Conservation (phyloP, 2,797 vertebrate species). For the Martes flavigula region DNA sequence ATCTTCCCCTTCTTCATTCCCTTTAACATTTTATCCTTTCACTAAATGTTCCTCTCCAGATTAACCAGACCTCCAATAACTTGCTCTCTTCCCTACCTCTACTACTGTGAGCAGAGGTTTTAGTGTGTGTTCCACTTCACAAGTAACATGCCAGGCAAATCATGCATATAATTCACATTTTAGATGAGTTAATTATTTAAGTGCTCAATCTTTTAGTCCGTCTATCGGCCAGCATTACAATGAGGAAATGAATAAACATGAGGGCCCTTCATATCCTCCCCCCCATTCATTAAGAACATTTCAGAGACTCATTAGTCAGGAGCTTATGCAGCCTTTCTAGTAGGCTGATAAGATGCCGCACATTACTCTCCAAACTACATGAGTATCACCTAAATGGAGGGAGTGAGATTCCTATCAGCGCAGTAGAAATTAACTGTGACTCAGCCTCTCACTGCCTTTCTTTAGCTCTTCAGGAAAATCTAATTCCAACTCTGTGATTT, state of each 20-base stretch:
- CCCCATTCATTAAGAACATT: slow-evolving; percentile 72
- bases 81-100: background rate
- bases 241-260: slow-evolving; percentile 75
- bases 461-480: slow-evolving; percentile 71
- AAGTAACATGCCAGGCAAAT: slow-evolving; percentile 66
- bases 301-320: slow-evolving; percentile 62
- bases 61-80: slow-evolving; percentile 29
- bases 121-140: slow-evolving; percentile 42
- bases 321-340: slow-evolving; percentile 57
- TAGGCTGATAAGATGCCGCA: slow-evolving; percentile 62
- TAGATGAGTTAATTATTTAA: slow-evolving; percentile 80
- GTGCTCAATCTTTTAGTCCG: slow-evolving; percentile 65
- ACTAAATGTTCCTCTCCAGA: background rate
- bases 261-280: slow-evolving; percentile 53
- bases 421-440: slow-evolving; percentile 74
- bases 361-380: slow-evolving; percentile 30
- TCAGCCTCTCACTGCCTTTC: slow-evolving; percentile 70
- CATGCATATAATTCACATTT: slow-evolving; percentile 73
- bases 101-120: slow-evolving; percentile 3
- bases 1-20: background rate
- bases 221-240: slow-evolving; percentile 69
- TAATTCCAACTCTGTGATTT: slow-evolving; percentile 73
- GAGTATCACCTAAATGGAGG: slow-evolving; percentile 53
- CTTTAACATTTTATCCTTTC: background rate
- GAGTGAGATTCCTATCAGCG: slow-evolving; percentile 64